phyloP scores from a whole-genome alignment of 2,113 vertebrate species.

The Trichechus manatus region DNA sequence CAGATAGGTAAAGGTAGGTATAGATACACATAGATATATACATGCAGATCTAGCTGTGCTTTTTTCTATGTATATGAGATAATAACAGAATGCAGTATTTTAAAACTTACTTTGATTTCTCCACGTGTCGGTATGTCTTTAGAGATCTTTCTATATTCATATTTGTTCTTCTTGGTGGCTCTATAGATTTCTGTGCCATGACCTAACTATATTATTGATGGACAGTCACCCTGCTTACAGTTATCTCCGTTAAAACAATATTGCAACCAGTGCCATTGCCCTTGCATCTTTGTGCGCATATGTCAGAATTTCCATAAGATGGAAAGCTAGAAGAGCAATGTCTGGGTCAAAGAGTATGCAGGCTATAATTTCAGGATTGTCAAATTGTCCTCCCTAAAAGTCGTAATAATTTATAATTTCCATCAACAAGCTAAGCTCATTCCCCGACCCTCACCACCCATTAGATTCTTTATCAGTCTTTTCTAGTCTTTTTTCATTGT shows the following conservation, averaged over 20 bases:
- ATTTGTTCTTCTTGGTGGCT: background rate
- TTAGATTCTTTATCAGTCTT: background rate
- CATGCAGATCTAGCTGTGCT: background rate
- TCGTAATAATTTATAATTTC: background rate
- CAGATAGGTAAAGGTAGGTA: too few species aligned
- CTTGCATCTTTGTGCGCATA: fast-evolving
- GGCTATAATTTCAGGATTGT: background rate
- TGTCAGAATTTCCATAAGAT: fast-evolving
- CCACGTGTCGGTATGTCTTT: background rate
- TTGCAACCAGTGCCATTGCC: too few species aligned
- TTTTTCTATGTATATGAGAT: background rate
- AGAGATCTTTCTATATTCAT: background rate
- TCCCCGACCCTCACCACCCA: background rate
- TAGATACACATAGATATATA: background rate
- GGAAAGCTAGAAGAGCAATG: background rate
- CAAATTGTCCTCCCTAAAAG: background rate
- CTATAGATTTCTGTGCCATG: background rate
- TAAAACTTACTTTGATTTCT: background rate
- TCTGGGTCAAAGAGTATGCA: background rate
- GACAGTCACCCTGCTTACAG: background rate
- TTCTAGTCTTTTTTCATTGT: background rate
- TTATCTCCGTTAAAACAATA: background rate
- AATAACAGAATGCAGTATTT: background rate
- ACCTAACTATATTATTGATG: background rate
- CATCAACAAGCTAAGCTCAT: background rate